Conservation (phyloP, 2,888 invertebrate genomes). For the Heteropelma amictum region DNA sequence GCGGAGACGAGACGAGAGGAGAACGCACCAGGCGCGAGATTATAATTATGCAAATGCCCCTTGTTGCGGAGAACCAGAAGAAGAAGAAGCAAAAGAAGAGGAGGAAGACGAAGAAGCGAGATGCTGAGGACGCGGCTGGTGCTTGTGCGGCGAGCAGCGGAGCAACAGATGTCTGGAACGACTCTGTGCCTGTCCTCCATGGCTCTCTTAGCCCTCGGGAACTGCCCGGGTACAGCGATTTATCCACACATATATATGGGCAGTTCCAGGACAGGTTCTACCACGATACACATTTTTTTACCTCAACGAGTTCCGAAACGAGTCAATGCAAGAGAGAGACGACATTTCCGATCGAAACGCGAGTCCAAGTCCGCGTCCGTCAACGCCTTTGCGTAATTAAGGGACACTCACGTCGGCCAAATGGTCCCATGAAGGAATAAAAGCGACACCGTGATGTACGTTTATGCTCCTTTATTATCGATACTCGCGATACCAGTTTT, state of each 20-base stretch:
- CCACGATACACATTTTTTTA: too few relatives aligned
- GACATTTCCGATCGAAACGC: too few relatives aligned
- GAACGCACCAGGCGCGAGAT: slow-evolving; percentile 65
- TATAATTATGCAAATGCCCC: slow-evolving; percentile 77
- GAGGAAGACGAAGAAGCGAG: slow-evolving; percentile 44
- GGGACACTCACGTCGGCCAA: too few relatives aligned
- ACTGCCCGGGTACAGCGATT: slow-evolving; percentile 40
- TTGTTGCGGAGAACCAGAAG: slow-evolving; percentile 66
- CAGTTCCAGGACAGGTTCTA: slow-evolving; percentile 1
- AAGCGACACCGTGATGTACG: too few relatives aligned
- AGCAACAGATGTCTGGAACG: slow-evolving; percentile 77
- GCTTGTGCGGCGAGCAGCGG: slow-evolving; percentile 45
- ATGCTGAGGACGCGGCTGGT: slow-evolving; percentile 58
- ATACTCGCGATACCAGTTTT: too few relatives aligned
- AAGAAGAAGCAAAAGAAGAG: slow-evolving; percentile 35
- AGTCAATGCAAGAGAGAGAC: too few relatives aligned
- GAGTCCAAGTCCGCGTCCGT: too few relatives aligned
- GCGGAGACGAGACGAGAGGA: slow-evolving; percentile 62
- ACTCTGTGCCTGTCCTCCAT: slow-evolving; percentile 57
- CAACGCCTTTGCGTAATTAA: too few relatives aligned
- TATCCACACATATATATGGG: slow-evolving; percentile 21
- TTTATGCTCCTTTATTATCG: too few relatives aligned
- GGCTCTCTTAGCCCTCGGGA: slow-evolving; percentile 54
- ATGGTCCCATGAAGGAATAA: too few relatives aligned
- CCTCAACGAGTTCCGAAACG: too few relatives aligned